These are phyloP conservation scores for Papilio polyxenes DNA, from an alignment of 1,140 invertebrate genomes.

Conservation along the genomic window DNA sequence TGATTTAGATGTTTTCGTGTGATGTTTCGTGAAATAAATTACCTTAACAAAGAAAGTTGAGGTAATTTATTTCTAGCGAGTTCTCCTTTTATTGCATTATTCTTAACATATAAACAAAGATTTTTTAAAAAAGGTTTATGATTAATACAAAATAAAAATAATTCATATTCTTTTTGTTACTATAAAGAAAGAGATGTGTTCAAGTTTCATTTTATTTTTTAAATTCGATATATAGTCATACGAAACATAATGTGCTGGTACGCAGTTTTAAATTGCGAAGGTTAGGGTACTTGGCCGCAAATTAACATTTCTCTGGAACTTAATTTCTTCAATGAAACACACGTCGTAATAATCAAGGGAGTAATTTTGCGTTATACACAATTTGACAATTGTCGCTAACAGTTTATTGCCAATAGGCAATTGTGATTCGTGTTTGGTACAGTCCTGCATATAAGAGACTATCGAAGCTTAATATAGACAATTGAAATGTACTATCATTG, in stretches of 20 bases:
- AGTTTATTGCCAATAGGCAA: not conserved
- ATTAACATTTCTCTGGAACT: not conserved
- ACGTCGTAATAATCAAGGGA: not conserved
- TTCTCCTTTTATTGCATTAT: not conserved
- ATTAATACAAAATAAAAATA: too few species aligned
- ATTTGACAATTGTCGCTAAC: not conserved
- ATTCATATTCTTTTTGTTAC: too few species aligned
- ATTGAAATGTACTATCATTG: not conserved
- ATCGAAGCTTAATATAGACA: not conserved
- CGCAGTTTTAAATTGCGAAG: not conserved
- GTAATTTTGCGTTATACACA: not conserved
- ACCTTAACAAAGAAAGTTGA: too few species aligned
- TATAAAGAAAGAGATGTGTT: too few species aligned
- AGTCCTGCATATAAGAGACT: not conserved
- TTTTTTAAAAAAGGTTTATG: not conserved
- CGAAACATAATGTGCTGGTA: not conserved
- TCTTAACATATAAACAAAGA: not conserved
- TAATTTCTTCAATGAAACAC: not conserved
- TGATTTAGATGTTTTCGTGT: constrained; percentile 12
- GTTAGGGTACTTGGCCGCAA: not conserved
- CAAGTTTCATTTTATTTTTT: too few species aligned
- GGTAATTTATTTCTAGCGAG: constrained; percentile 6
- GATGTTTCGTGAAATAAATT: too few species aligned
- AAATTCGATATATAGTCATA: too few species aligned
- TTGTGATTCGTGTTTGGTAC: not conserved